phyloP scores from a whole-genome alignment of 2,888 invertebrate genomes.

The Euclidia mi region DNA sequence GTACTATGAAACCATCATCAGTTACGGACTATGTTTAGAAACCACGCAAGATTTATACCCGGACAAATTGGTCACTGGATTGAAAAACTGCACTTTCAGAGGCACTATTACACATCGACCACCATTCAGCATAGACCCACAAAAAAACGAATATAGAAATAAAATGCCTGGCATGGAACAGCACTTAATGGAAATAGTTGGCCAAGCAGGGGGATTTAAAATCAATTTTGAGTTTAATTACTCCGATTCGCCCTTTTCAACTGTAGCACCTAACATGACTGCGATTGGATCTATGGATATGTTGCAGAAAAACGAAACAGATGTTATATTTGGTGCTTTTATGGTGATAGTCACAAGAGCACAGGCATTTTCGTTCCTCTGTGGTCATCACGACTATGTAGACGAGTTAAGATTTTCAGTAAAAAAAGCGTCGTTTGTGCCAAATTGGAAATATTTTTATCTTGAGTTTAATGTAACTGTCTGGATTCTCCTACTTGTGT shows the following conservation, averaged over 20 bases:
- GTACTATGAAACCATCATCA: slow-evolving; percentile 62
- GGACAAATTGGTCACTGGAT: slow-evolving; percentile 59
- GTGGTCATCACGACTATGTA: slow-evolving; percentile 53
- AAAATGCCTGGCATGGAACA: slow-evolving; percentile 21
- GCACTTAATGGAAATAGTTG: slow-evolving; percentile 11
- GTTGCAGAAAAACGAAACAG: slow-evolving; percentile 52
- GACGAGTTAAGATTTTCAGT: slow-evolving; percentile 65
- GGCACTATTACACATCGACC: slow-evolving; percentile 62
- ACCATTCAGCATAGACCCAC: slow-evolving; percentile 54
- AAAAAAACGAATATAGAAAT: slow-evolving; percentile 6
- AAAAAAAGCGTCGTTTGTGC: slow-evolving; percentile 49
- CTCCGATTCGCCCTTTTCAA: background rate
- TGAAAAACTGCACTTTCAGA: slow-evolving; percentile 69
- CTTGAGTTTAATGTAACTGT: slow-evolving; percentile 60
- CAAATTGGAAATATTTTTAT: slow-evolving; percentile 61
- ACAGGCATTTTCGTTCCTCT: slow-evolving; percentile 57
- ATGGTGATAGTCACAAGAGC: slow-evolving; percentile 39
- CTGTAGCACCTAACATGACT: slow-evolving; percentile 31
- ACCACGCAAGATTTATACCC: slow-evolving; percentile 54
- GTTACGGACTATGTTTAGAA: slow-evolving; percentile 65
- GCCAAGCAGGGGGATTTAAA: slow-evolving; percentile 18
- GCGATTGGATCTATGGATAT: slow-evolving; percentile 39
- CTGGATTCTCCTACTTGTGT: slow-evolving; percentile 60
- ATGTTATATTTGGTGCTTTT: slow-evolving; percentile 52
- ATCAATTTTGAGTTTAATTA: slow-evolving; percentile 9